Evolutionary conservation across 2,888 invertebrate species (phyloP).

Genomic region (Deilephila elpenor): DNA sequence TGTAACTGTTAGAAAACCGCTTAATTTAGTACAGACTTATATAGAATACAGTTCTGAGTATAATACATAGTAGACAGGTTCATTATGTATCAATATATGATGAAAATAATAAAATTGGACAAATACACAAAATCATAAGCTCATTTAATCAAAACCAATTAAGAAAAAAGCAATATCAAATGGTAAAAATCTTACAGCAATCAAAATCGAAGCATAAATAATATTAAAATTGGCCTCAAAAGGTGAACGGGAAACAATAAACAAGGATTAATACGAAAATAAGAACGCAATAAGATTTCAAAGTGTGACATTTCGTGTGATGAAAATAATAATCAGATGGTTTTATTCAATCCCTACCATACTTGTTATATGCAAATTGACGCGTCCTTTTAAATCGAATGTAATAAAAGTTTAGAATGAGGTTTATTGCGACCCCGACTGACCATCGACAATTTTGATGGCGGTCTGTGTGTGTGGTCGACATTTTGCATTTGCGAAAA

Average conservation of each 20-base stretch:
- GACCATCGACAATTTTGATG: slow-evolving; percentile 6
- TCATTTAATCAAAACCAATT: neutral
- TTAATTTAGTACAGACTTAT: no score
- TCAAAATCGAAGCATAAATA: neutral
- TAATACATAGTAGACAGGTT: no score
- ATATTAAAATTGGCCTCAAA: neutral
- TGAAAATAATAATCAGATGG: neutral
- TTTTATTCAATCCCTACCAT: neutral
- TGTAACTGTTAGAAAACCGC: no score
- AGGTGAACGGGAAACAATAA: slow-evolving; percentile 1
- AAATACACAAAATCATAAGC: no score
- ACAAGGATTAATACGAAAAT: slow-evolving; percentile 14
- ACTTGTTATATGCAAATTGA: slow-evolving; percentile 7
- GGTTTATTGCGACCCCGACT: slow-evolving; percentile 9
- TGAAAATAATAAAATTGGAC: no score
- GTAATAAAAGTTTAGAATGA: slow-evolving; percentile 4
- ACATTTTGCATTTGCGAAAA: slow-evolving; percentile 16
- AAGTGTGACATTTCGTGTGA: neutral
- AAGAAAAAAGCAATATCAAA: neutral
- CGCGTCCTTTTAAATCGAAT: neutral
- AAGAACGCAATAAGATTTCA: neutral
- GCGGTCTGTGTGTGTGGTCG: slow-evolving; percentile 14
- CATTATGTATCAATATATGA: no score
- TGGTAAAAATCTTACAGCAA: neutral
- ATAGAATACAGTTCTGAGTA: no score